Evolutionary conservation across 2,888 invertebrate genomes (phyloP).

Genomic region (Allygus modestus): DNA sequence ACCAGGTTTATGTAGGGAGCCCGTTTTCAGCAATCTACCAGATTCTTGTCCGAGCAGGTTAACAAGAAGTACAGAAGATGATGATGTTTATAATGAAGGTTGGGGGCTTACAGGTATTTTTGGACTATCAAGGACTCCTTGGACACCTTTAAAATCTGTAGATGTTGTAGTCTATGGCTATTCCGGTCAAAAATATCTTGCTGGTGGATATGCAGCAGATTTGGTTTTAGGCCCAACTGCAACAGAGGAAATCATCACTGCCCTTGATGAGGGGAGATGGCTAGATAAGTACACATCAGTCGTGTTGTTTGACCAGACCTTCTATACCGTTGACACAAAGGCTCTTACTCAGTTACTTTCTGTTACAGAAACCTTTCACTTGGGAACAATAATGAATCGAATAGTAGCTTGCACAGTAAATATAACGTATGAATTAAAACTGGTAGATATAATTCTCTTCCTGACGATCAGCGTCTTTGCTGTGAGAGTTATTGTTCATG

Average conservation of each 20-base stretch:
- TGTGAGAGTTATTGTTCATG: not conserved
- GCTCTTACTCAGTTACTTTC: not conserved
- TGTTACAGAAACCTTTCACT: not conserved
- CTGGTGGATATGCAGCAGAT: not conserved
- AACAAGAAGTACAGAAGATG: not conserved
- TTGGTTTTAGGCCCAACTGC: not conserved
- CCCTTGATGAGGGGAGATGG: not conserved
- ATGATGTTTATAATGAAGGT: not conserved
- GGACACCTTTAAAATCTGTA: not conserved
- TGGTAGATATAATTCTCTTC: not conserved
- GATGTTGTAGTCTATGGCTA: not conserved
- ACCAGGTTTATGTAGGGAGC: not conserved
- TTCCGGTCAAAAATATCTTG: not conserved
- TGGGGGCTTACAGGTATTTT: not conserved
- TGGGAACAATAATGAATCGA: not conserved
- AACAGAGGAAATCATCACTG: not conserved
- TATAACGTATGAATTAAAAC: not conserved
- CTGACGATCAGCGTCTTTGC: not conserved
- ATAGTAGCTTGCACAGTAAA: not conserved
- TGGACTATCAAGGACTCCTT: not conserved
- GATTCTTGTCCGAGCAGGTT: not conserved
- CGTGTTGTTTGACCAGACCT: not conserved
- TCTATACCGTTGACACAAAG: not conserved
- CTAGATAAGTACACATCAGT: not conserved
- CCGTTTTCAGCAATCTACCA: not conserved